Evolutionary conservation across 1,140 invertebrate genomes (phyloP).

Genomic region (Arctopsyche grandis): DNA sequence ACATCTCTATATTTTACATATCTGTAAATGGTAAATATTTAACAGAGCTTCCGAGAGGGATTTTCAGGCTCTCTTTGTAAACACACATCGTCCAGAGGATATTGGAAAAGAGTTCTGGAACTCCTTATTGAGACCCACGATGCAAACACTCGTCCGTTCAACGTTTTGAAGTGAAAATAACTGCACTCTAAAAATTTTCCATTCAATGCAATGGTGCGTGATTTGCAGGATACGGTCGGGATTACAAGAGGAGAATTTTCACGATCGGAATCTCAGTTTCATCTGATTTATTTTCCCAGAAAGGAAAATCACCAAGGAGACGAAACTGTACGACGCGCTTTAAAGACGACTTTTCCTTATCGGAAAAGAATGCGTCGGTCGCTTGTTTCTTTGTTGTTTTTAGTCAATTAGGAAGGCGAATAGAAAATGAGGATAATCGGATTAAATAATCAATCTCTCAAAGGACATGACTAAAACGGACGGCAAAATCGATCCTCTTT

Average conservation of each 20-base stretch:
- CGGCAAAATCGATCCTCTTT: too few species aligned
- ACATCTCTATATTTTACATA: too few species aligned
- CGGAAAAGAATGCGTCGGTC: background rate
- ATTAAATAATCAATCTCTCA: background rate
- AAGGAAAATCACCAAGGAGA: too few species aligned
- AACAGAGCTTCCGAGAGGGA: background rate
- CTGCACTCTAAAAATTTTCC: background rate
- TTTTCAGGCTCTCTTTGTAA: background rate
- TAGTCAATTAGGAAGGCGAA: conserved; percentile 13
- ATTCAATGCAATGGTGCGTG: background rate
- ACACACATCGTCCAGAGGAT: background rate
- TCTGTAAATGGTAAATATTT: conserved; percentile 20
- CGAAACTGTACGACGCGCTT: background rate
- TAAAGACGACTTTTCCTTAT: background rate
- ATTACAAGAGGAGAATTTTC: too few species aligned
- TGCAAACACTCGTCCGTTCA: background rate
- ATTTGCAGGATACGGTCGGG: background rate
- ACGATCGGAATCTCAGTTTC: too few species aligned
- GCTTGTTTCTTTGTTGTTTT: background rate
- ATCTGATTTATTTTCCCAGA: too few species aligned
- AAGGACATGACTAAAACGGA: background rate
- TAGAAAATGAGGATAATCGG: conserved; percentile 22
- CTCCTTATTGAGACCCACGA: background rate
- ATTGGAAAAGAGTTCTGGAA: conserved; percentile 8
- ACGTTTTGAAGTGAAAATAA: background rate